Conservation (phyloP, 1,140 invertebrate genomes). For the Anastatus disparis region DNA sequence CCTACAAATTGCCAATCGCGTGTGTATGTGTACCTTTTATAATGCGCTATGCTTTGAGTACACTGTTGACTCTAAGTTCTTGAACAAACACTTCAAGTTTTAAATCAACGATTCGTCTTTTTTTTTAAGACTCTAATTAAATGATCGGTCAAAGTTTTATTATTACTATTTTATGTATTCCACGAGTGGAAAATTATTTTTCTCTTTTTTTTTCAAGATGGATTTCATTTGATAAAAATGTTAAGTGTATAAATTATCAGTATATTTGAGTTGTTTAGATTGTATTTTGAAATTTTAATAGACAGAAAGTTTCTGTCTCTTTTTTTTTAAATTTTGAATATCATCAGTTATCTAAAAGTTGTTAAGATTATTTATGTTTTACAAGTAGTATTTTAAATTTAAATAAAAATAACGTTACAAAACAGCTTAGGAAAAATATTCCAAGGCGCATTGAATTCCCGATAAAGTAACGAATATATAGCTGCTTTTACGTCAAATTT, state of each 20-base stretch:
- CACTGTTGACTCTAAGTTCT: slow-evolving; percentile 6
- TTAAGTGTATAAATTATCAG: too few relatives aligned
- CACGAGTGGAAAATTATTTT: not conserved
- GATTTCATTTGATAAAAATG: too few relatives aligned
- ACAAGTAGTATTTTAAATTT: too few relatives aligned
- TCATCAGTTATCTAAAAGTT: too few relatives aligned
- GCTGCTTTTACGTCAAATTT: not conserved
- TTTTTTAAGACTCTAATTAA: slow-evolving; percentile 18
- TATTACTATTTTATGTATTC: not conserved
- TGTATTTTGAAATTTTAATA: too few relatives aligned
- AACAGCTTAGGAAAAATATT: not conserved
- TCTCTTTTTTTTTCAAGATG: too few relatives aligned
- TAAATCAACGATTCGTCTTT: not conserved
- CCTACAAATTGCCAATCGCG: slow-evolving; percentile 14
- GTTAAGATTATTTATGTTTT: too few relatives aligned
- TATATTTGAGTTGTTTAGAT: too few relatives aligned
- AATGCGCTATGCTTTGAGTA: too few relatives aligned
- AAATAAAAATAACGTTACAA: too few relatives aligned
- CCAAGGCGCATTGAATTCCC: not conserved
- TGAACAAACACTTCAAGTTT: not conserved
- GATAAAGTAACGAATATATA: slow-evolving; percentile 14
- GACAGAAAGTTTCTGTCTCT: too few relatives aligned
- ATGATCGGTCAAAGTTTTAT: not conserved
- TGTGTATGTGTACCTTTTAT: not conserved
- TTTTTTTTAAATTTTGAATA: too few relatives aligned